phyloP scores from a whole-genome alignment of 1,140 invertebrate genomes.

The Heliothis virescens region DNA sequence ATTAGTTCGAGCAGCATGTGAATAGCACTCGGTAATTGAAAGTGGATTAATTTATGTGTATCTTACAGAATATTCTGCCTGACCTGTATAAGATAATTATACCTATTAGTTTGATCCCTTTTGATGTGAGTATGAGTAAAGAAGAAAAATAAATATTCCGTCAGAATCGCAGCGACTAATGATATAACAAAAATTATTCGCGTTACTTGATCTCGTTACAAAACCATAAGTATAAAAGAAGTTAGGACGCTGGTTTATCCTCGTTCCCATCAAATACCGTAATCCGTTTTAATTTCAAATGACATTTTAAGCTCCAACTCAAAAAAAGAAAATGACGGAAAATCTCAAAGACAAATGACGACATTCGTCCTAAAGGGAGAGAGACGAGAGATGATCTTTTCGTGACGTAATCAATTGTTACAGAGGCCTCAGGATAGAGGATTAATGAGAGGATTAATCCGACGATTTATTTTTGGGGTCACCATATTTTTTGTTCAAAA shows the following conservation, averaged over 20 bases:
- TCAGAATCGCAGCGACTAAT: no score
- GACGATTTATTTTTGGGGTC: conserved; percentile 47
- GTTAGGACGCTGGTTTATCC: no score
- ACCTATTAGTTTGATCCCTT: no score
- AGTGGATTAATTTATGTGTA: no score
- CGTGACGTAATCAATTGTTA: conserved; percentile 43
- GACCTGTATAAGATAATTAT: no score
- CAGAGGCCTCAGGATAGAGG: conserved; percentile 27
- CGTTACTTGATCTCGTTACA: background rate
- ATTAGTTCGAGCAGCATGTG: background rate
- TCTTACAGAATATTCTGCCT: no score
- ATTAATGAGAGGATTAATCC: conserved; percentile 43
- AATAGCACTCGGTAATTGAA: no score
- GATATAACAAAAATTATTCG: no score
- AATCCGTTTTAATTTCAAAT: conserved; percentile 34
- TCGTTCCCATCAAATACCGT: background rate
- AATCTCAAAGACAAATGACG: conserved; percentile 27
- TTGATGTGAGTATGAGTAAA: no score
- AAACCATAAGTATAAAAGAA: background rate
- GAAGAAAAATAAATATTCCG: no score
- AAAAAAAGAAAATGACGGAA: conserved; percentile 22
- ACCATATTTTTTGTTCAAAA: conserved; percentile 43
- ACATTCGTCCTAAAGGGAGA: conserved; percentile 12
- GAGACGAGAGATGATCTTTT: conserved; percentile 31
- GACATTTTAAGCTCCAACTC: conserved; percentile 5